These are phyloP conservation scores for Choloepus hoffmanni DNA, from an alignment of 2,113 vertebrate species.

Conservation along the genomic window DNA sequence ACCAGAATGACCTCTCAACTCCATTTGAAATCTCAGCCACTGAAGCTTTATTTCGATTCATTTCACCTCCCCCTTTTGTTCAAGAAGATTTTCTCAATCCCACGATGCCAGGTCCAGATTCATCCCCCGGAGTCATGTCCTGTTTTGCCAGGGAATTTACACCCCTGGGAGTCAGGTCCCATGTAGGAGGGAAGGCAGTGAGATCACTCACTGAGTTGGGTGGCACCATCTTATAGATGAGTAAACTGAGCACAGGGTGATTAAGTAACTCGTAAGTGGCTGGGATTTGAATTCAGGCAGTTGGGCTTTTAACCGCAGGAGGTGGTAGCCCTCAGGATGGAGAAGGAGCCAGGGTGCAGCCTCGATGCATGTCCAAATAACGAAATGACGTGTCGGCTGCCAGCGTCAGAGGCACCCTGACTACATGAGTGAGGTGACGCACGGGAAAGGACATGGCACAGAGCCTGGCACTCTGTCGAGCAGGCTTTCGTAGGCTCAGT, in stretches of 20 bases:
- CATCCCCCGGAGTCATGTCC: no score
- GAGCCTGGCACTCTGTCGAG: not conserved
- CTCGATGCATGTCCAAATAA: not conserved
- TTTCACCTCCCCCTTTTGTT: no score
- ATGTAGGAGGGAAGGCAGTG: not conserved
- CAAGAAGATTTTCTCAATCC: no score
- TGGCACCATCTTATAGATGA: not conserved
- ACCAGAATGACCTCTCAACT: no score
- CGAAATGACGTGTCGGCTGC: not conserved
- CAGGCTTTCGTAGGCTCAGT: rapidly evolving
- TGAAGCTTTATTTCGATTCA: no score
- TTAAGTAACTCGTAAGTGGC: not conserved
- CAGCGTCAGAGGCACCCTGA: not conserved
- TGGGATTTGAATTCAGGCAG: not conserved
- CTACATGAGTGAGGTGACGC: not conserved
- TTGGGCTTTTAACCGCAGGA: not conserved
- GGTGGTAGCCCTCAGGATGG: not conserved
- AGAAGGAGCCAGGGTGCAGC: not conserved
- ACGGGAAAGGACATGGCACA: rapidly evolving
- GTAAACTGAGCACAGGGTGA: not conserved
- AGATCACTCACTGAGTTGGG: no score
- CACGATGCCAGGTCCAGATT: no score
- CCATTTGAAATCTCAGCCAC: no score
- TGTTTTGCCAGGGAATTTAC: no score
- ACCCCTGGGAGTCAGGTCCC: no score